phyloP scores from a whole-genome alignment of 2,888 invertebrate genomes.

The Apotomis capreana region DNA sequence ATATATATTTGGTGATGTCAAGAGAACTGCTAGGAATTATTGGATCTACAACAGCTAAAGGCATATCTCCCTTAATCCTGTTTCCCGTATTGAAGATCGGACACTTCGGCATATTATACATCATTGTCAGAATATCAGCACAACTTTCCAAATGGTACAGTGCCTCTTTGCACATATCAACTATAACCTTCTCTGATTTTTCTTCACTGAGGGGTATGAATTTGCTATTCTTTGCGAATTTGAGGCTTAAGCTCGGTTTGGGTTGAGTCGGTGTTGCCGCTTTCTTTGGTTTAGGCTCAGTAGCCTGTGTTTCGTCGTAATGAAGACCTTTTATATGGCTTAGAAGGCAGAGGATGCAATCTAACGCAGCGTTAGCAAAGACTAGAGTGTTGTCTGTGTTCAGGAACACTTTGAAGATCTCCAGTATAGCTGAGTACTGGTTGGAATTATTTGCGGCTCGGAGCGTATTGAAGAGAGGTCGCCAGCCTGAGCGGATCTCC shows the following conservation, averaged over 20 bases:
- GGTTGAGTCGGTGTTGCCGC: slow-evolving; percentile 59
- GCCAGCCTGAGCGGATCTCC: slow-evolving; percentile 98
- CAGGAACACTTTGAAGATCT: slow-evolving; percentile 97
- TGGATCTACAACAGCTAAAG: slow-evolving; percentile 92
- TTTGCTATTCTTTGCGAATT: slow-evolving; percentile 78
- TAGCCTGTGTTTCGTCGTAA: slow-evolving; percentile 78
- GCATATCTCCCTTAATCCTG: slow-evolving; percentile 89
- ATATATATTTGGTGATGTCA: slow-evolving; percentile 87
- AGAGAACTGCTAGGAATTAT: slow-evolving; percentile 89
- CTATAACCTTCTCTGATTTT: slow-evolving; percentile 76
- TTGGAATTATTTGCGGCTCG: slow-evolving; percentile 92
- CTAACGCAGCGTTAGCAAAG: slow-evolving; percentile 96
- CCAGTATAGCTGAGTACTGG: slow-evolving; percentile 89
- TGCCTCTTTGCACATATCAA: slow-evolving; percentile 89
- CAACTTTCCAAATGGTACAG: slow-evolving; percentile 93
- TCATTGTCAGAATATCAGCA: slow-evolving; percentile 93
- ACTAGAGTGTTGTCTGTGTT: slow-evolving; percentile 96
- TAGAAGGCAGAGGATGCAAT: slow-evolving; percentile 95
- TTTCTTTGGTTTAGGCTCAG: slow-evolving; percentile 76
- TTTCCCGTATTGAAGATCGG: slow-evolving; percentile 96
- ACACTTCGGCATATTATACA: slow-evolving; percentile 97
- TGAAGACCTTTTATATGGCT: slow-evolving; percentile 89
- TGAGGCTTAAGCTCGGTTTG: slow-evolving; percentile 71
- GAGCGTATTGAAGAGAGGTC: slow-evolving; percentile 96
- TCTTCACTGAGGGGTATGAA: slow-evolving; percentile 77